phyloP scores from a whole-genome alignment of 2,113 vertebrate genomes.

The Mastomys coucha region DNA sequence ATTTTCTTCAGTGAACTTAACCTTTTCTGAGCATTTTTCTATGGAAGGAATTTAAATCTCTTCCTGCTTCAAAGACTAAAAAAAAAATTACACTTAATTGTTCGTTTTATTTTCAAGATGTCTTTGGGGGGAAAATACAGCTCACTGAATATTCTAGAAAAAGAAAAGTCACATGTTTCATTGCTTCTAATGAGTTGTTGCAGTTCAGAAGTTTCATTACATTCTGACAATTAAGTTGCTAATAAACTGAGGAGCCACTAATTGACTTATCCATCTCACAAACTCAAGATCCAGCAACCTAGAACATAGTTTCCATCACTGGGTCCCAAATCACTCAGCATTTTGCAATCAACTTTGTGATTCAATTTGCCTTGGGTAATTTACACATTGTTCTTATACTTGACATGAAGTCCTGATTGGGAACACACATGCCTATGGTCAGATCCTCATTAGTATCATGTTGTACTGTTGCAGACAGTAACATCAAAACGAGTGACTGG shows the following conservation, averaged over 20 bases:
- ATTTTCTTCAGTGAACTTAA: neutral
- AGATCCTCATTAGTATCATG: conserved; percentile 63
- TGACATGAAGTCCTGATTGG: conserved; percentile 82
- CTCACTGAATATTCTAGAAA: conserved; percentile 73
- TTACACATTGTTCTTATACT: conserved; percentile 72
- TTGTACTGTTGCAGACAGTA: neutral
- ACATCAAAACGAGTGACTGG: conserved; percentile 80
- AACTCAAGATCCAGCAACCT: conserved; percentile 76
- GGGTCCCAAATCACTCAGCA: conserved; percentile 75
- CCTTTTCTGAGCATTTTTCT: conserved; percentile 4
- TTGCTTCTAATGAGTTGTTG: conserved; percentile 81
- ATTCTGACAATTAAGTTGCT: conserved; percentile 85
- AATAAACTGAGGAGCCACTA: conserved; percentile 85
- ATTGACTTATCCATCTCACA: conserved; percentile 82
- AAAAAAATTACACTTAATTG: conserved; percentile 31
- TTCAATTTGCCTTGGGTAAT: conserved; percentile 80
- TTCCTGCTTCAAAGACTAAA: neutral
- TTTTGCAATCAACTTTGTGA: conserved; percentile 74
- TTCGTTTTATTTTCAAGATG: conserved; percentile 72
- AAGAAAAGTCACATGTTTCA: conserved; percentile 74
- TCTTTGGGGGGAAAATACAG: neutral
- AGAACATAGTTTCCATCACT: conserved; percentile 74
- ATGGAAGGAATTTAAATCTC: neutral
- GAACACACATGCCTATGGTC: conserved; percentile 4
- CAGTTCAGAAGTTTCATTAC: conserved; percentile 86